Evolutionary conservation across 1,140 invertebrate genomes (phyloP).

Genomic region (Drosophila cardini): DNA sequence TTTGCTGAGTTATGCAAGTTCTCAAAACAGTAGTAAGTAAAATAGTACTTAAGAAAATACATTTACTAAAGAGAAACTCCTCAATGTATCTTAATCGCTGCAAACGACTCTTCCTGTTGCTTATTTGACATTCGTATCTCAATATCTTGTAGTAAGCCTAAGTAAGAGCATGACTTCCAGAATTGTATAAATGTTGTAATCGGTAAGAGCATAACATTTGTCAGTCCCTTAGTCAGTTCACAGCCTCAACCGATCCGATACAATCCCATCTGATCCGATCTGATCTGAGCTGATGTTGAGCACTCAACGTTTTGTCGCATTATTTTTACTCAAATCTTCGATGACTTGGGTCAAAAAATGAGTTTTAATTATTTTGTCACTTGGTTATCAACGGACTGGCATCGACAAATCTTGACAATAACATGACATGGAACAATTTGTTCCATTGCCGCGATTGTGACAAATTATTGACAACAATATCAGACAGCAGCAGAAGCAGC

Average conservation of each 20-base stretch:
- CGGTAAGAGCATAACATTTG: not conserved
- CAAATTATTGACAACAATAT: slow-evolving; percentile 84
- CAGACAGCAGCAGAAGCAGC: slow-evolving; percentile 17
- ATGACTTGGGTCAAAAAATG: slow-evolving; percentile 54
- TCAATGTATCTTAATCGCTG: not conserved
- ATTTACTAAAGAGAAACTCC: not conserved
- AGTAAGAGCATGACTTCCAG: slow-evolving; percentile 73
- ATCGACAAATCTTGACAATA: slow-evolving; percentile 80
- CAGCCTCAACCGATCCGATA: not conserved
- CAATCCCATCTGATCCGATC: slow-evolving; percentile 11
- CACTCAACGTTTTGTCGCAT: slow-evolving; percentile 55
- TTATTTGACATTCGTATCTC: slow-evolving; percentile 21
- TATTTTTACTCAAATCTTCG: slow-evolving; percentile 32
- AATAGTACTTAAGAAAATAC: no score
- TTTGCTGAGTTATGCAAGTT: no score
- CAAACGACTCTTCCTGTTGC: not conserved
- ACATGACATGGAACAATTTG: slow-evolving; percentile 83
- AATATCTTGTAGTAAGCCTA: slow-evolving; percentile 54
- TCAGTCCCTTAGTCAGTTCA: not conserved
- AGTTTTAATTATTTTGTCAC: slow-evolving; percentile 84
- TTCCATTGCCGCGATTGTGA: slow-evolving; percentile 79
- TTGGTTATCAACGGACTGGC: slow-evolving; percentile 64
- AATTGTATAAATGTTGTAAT: slow-evolving; percentile 40
- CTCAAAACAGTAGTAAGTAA: no score
- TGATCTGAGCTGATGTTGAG: slow-evolving; percentile 41